These are phyloP conservation scores for Calidris pygmaea DNA, from an alignment of 2,113 vertebrate species.

Conservation along the genomic window DNA sequence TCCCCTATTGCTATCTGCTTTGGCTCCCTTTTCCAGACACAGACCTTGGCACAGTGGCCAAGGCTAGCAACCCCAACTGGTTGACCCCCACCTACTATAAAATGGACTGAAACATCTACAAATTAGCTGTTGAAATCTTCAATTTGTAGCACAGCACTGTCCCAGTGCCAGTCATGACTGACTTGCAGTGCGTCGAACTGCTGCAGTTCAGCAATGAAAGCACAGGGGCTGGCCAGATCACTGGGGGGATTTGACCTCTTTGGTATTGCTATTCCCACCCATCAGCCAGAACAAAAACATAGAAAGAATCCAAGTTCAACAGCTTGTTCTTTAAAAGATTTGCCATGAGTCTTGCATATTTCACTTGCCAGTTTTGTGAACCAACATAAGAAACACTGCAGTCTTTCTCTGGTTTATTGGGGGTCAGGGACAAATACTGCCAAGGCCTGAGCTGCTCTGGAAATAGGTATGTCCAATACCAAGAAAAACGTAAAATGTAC, in stretches of 20 bases:
- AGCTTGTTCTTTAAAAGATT: not conserved
- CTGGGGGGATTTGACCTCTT: not conserved
- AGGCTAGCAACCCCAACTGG: not conserved
- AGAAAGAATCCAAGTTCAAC: not conserved
- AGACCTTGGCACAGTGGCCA: too few relatives aligned
- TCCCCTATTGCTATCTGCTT: not conserved
- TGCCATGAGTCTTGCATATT: not conserved
- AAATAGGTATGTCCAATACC: not conserved
- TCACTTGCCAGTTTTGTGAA: not conserved
- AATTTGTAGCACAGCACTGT: not conserved
- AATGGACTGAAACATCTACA: not conserved
- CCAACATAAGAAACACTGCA: not conserved
- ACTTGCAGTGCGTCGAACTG: not conserved
- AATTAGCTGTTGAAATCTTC: not conserved
- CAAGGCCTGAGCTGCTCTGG: not conserved
- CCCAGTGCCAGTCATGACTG: not conserved
- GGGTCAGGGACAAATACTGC: not conserved
- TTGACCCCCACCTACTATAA: not conserved
- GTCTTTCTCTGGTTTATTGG: not conserved
- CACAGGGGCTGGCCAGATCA: not conserved
- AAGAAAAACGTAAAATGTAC: not conserved
- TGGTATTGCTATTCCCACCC: not conserved
- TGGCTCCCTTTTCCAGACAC: not conserved
- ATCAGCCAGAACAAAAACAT: not conserved
- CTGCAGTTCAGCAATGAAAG: not conserved